Base-by-base conservation (phyloP, 1,140 invertebrate genomes). In the Papilio aristodemus region DNA sequence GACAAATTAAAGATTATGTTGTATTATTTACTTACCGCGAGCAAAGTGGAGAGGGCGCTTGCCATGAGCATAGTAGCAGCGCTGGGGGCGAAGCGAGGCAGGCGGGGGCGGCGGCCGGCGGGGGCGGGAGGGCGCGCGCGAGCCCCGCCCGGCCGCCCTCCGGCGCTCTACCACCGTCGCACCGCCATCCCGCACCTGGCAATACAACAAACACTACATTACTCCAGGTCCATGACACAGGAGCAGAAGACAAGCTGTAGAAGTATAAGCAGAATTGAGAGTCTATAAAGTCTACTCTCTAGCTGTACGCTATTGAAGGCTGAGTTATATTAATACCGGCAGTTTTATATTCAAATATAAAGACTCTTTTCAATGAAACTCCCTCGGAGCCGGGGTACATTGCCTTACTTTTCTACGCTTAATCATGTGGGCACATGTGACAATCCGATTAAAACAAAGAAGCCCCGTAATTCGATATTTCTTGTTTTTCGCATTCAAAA, bases 31-130 rank as follows among this genome's bases (percentile, higher is more conserved):
- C 80, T 86, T 37, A 90, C 87, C 86, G 84, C 86, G 85, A 90
- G 87, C 86, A 90, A 84, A 84, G 87, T 90, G 85, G 87, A 74
- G 69, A 88, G 81, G 78, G 82, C 85, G 81, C 78, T 79, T 82
- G 84, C 75, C 87, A 88, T 87, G 79, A 84, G 87, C 87, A 90
- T 90, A 85, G 85, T 84, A 77, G 71, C 72, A 67, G n/a, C n/a
- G 81, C 76, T 84, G 80, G 77, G 72, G 81, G 74, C 71, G 82
- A 74, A 79, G 78, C n/a, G 39, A 73, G 77, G 86, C 79, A 78
- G 78, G 81, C 79, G 80, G 84, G 84, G 84, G n/a, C n/a, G 82
- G 77, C 77, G 81, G 83, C 82, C 85, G 87, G 79, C 81, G 85
- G 87, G 83, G 81, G 78, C 84, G 84, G 85, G 83, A 79, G 79